A percentile compares a stretch with the other conserved stretches of the same genome.
Evolutionary conservation across 2,888 invertebrate species (phyloP).

Genomic region (Bhutanitis thaidina): DNA sequence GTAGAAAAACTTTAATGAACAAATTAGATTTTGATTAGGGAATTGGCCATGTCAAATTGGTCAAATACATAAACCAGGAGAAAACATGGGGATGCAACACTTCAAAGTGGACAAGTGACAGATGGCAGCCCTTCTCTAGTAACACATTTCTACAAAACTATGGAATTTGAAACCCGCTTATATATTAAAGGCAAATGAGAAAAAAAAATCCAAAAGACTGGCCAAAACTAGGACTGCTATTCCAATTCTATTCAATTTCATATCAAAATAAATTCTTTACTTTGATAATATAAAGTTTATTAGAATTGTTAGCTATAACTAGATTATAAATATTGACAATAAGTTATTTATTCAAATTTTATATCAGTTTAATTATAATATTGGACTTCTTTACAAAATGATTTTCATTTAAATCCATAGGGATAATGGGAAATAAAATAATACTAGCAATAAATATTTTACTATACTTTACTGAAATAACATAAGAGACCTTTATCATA

Average conservation of each 20-base stretch:
- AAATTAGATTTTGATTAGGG: too few species aligned
- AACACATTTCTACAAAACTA: too few species aligned
- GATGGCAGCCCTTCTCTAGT: too few species aligned
- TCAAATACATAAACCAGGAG: too few species aligned
- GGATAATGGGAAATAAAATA: constrained; percentile 26
- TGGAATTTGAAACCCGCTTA: too few species aligned
- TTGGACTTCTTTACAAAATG: constrained; percentile 18
- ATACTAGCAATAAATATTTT: constrained; percentile 40
- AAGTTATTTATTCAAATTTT: constrained; percentile 37
- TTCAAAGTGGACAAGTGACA: too few species aligned
- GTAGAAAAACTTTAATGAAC: too few species aligned
- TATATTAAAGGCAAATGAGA: too few species aligned
- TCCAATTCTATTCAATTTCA: background rate
- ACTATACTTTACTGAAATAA: constrained; percentile 71
- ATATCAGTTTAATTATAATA: constrained; percentile 22
- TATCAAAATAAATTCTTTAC: background rate
- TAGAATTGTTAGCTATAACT: constrained; percentile 18
- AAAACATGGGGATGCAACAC: too few species aligned
- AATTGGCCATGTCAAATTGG: too few species aligned
- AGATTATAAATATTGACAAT: constrained; percentile 41
- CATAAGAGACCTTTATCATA: constrained; percentile 70
- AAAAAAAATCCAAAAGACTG: too few species aligned
- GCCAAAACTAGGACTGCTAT: too few species aligned
- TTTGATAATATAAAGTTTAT: background rate
- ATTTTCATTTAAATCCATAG: constrained; percentile 3